phyloP scores from a whole-genome alignment of 2,888 invertebrate genomes.

The Melangyna quadrimaculata region DNA sequence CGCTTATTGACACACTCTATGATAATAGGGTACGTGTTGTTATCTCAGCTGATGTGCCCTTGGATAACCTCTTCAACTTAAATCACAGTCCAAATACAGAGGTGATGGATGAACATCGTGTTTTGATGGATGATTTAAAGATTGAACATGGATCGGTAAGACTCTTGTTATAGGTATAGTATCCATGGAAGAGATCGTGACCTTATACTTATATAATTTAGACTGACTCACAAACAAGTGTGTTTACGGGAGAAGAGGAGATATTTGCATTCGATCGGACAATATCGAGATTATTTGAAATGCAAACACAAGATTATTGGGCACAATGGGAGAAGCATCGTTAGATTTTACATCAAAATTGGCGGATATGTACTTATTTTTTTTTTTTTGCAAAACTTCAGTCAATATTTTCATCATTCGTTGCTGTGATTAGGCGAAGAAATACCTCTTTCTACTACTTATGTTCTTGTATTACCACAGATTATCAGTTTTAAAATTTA shows the following conservation, averaged over 20 bases:
- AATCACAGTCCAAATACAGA: conserved; percentile 79
- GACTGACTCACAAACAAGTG: conserved; percentile 90
- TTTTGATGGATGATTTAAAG: conserved; percentile 97
- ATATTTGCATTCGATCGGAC: conserved; percentile 98
- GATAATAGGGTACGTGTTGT: conserved; percentile 95
- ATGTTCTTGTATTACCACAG: conserved; percentile 25
- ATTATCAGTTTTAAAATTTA: background rate
- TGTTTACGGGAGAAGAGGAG: conserved; percentile 99
- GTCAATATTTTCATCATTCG: background rate
- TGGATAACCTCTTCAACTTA: conserved; percentile 87
- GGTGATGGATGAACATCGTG: conserved; percentile 89
- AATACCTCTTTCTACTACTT: conserved; percentile 33
- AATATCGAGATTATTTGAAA: conserved; percentile 95
- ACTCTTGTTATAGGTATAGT: background rate
- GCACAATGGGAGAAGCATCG: conserved; percentile 86
- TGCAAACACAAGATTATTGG: conserved; percentile 98
- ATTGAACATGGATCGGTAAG: conserved; percentile 88
- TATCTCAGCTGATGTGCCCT: conserved; percentile 90
- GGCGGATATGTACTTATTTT: conserved; percentile 42
- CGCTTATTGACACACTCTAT: conserved; percentile 97
- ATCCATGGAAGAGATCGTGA: background rate
- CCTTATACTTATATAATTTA: conserved; percentile 75
- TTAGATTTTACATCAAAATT: conserved; percentile 66
- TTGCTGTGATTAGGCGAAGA: conserved; percentile 40
- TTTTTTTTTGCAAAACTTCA: background rate